A percentile compares a stretch with the other conserved stretches of the same genome.
Conservation (phyloP, 2,888 invertebrate genomes). For the Synergus laeviventris region DNA sequence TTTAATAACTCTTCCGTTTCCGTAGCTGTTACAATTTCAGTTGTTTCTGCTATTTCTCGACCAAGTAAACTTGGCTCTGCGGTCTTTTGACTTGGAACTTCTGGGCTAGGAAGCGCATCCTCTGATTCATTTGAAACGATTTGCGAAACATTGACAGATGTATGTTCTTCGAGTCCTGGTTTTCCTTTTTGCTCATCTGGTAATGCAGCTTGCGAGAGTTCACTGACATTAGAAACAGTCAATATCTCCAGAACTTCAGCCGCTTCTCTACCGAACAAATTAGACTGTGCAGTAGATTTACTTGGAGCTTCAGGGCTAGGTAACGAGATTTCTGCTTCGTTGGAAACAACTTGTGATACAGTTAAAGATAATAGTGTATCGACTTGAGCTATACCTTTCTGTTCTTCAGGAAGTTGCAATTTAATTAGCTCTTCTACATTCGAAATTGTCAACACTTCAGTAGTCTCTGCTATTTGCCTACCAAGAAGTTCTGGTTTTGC, state of each 20-base stretch:
- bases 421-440: constrained; percentile 59
- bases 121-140: constrained; percentile 60
- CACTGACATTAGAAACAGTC: constrained; percentile 61
- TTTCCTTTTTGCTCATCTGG: constrained; percentile 56
- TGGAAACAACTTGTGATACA: constrained; percentile 58
- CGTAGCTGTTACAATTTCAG: constrained; percentile 66
- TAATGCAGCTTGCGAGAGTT: constrained; percentile 47
- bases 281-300: constrained; percentile 69
- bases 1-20: constrained; percentile 60
- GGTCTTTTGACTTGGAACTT: constrained; percentile 58
- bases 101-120: constrained; percentile 56
- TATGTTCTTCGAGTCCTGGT: constrained; percentile 56
- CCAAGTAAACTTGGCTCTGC: constrained; percentile 67
- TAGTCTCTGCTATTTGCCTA: constrained; percentile 67
- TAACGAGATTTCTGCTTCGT: constrained; percentile 57
- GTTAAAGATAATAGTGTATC: constrained; percentile 59
- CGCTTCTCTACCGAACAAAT: constrained; percentile 68
- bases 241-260: constrained; percentile 63
- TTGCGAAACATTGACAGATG: constrained; percentile 64
- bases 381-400: constrained; percentile 55
- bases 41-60: constrained; percentile 73
- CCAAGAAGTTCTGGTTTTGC: constrained; percentile 68
- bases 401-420: constrained; percentile 48
- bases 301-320: constrained; percentile 59
- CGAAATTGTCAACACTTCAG: constrained; percentile 61